Evolutionary conservation across 2,797 vertebrate genomes (phyloP).

Genomic region (Erpetoichthys calabaricus): DNA sequence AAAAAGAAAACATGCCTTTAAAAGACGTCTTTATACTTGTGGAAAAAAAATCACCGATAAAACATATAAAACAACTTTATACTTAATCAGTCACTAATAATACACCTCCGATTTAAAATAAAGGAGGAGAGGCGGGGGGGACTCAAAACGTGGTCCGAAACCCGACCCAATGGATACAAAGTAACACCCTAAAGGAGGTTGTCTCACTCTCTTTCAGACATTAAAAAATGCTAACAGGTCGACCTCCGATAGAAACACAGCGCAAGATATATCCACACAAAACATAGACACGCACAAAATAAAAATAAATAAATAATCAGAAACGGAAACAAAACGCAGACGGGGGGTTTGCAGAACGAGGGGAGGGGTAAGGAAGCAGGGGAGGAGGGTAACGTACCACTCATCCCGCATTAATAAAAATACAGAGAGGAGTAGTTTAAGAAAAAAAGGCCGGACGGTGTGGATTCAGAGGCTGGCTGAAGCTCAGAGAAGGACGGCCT

Average conservation of each 20-base stretch:
- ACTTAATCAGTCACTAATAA: conserved; percentile 3
- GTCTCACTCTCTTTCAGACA: conserved; percentile 28
- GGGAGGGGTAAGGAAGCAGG: conserved; percentile 62
- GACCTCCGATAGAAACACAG: background rate
- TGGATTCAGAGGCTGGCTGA: conserved; percentile 51
- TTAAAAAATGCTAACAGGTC: background rate
- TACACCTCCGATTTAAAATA: background rate
- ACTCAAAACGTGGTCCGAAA: conserved; percentile 60
- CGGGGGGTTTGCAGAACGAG: conserved; percentile 26
- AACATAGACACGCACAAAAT: background rate
- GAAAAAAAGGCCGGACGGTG: conserved; percentile 75
- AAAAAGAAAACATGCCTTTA: conserved; percentile 26
- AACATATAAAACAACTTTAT: conserved; percentile 3
- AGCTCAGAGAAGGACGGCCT: conserved; percentile 74
- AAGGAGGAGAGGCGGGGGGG: conserved; percentile 16
- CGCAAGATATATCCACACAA: too few relatives aligned
- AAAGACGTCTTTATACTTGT: background rate
- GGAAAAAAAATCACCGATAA: background rate
- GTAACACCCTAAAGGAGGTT: conserved; percentile 61
- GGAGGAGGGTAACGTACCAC: conserved; percentile 90
- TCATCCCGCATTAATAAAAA: conserved; percentile 96
- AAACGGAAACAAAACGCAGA: conserved; percentile 25
- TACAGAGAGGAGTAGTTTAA: conserved; percentile 76
- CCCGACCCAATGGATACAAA: conserved; percentile 54
- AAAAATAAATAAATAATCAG: conserved; percentile 8